Evolutionary conservation across 2,888 invertebrate genomes (phyloP).

Genomic region (Epinotia ramella): DNA sequence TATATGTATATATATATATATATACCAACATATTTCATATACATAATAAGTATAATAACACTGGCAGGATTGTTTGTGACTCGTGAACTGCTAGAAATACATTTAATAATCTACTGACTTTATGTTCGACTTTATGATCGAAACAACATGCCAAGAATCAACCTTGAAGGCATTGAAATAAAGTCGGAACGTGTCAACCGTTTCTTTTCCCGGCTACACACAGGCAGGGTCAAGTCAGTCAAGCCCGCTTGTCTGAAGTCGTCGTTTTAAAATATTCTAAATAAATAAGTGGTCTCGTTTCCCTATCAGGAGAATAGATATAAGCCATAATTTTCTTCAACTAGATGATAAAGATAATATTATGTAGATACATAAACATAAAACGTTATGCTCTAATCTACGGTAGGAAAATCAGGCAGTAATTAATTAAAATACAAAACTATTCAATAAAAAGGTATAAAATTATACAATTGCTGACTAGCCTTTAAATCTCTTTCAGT

Average conservation of each 20-base stretch:
- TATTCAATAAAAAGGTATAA: not conserved
- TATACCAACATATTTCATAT: not conserved
- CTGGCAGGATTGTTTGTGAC: not conserved
- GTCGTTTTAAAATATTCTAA: too few species aligned
- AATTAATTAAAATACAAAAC: conserved; percentile 6
- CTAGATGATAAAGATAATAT: too few species aligned
- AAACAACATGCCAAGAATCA: too few species aligned
- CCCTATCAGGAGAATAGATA: too few species aligned
- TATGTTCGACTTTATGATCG: too few species aligned
- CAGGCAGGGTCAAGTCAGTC: not conserved
- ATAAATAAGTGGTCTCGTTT: too few species aligned
- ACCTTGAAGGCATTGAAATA: too few species aligned
- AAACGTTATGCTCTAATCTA: not conserved
- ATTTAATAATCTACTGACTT: too few species aligned
- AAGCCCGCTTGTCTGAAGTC: too few species aligned
- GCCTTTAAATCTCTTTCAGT: conserved; percentile 49
- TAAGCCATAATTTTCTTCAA: too few species aligned
- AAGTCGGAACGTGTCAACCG: not conserved
- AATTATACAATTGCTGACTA: conserved; percentile 53
- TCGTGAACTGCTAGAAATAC: too few species aligned
- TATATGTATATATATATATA: too few species aligned
- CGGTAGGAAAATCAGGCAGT: not conserved
- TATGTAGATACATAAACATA: not conserved
- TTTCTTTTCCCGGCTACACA: not conserved
- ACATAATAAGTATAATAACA: not conserved